These are phyloP conservation scores for Sipha maydis DNA, from an alignment of 2,888 invertebrate species.

Conservation along the genomic window DNA sequence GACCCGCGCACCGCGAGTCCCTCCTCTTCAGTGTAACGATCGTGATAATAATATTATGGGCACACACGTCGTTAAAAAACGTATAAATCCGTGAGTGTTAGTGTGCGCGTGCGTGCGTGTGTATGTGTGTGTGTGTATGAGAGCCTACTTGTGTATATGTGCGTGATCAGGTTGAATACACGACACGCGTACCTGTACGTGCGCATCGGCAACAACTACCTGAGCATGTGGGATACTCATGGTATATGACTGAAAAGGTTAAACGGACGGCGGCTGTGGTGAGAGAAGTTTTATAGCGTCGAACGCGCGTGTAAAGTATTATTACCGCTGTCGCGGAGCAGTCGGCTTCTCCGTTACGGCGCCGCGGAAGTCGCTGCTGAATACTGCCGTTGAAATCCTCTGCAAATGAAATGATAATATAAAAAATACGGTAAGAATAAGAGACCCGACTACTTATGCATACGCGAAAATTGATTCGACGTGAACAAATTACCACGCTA, in stretches of 20 bases:
- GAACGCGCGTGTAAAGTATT: not conserved
- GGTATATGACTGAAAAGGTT: not conserved
- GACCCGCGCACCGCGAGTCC: not conserved
- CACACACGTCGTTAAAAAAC: not conserved
- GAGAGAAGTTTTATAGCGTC: not conserved
- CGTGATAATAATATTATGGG: not conserved
- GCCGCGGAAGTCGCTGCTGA: too few relatives aligned
- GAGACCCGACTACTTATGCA: too few relatives aligned
- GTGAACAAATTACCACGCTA: too few relatives aligned
- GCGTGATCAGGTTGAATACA: not conserved
- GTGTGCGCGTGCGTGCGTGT: not conserved
- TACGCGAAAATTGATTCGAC: too few relatives aligned
- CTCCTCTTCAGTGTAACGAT: not conserved
- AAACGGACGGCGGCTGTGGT: not conserved
- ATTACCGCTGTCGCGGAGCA: not conserved
- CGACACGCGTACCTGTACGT: not conserved
- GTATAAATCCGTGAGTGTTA: too few relatives aligned
- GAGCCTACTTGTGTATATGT: too few relatives aligned
- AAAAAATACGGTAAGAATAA: too few relatives aligned
- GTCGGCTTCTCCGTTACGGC: not conserved
- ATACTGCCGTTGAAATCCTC: too few relatives aligned
- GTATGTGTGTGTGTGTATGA: not conserved
- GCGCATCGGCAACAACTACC: not conserved
- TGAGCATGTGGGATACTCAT: not conserved
- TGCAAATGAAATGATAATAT: too few relatives aligned